A percentile compares a stretch with the other conserved stretches of the same genome.
These are phyloP conservation scores for Ornithoptera alexandrae DNA, from an alignment of 2,888 invertebrate genomes.

Conservation along the genomic window DNA sequence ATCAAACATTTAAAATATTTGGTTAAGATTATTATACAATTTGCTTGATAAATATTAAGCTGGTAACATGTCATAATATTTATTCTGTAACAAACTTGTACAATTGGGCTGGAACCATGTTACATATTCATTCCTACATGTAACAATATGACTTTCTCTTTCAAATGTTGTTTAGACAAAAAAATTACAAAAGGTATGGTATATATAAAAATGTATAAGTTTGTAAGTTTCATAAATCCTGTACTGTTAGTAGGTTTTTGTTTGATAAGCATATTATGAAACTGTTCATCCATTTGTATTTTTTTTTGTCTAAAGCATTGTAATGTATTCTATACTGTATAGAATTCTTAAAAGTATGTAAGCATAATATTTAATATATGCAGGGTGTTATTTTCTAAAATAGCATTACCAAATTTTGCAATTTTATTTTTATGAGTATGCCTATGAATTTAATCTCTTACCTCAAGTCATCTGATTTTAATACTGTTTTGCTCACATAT, in stretches of 20 bases:
- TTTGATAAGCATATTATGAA: conserved; percentile 2
- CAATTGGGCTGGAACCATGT: conserved; percentile 29
- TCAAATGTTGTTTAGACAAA: conserved; percentile 4
- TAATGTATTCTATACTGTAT: not conserved
- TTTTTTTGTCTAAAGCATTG: conserved; percentile 16
- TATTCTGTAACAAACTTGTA: conserved; percentile 23
- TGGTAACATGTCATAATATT: conserved; percentile 16
- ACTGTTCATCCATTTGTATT: conserved; percentile 1
- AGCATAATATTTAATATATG: conserved; percentile 22
- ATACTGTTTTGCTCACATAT: conserved; percentile 2
- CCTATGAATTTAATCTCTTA: conserved; percentile 8
- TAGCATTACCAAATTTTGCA: conserved; percentile 13
- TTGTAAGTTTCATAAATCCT: no score
- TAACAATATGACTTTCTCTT: conserved; percentile 12
- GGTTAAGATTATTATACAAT: not conserved
- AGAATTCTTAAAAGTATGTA: conserved; percentile 5
- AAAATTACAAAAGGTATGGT: conserved; percentile 7
- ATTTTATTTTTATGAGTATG: not conserved
- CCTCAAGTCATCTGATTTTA: not conserved
- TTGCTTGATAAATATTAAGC: not conserved
- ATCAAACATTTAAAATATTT: conserved; percentile 4
- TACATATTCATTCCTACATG: conserved; percentile 17
- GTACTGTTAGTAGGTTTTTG: not conserved
- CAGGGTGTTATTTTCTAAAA: conserved; percentile 27
- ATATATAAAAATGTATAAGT: not conserved